phyloP scores from a whole-genome alignment of 1,140 invertebrate species.

The Papilio aristodemus region DNA sequence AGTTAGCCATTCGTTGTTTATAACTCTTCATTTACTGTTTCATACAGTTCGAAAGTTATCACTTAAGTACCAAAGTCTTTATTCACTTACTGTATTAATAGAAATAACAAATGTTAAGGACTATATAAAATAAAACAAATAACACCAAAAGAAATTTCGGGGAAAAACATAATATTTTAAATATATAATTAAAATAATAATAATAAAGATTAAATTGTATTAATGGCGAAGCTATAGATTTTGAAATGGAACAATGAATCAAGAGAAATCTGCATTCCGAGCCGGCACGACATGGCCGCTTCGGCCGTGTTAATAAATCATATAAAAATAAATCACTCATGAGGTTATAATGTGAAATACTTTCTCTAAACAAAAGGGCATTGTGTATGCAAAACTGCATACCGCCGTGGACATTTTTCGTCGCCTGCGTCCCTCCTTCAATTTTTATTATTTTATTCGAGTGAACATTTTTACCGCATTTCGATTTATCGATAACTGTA shows the following conservation, averaged over 20 bases:
- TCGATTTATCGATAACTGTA: conserved; percentile 72
- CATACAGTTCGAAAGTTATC: conserved; percentile 27
- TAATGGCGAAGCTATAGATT: conserved; percentile 26
- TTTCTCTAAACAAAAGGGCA: conserved; percentile 78
- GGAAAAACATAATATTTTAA: not conserved
- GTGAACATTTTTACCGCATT: conserved; percentile 51
- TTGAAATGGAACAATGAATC: conserved; percentile 40
- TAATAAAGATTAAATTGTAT: conserved; percentile 33
- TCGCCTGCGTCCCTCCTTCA: conserved; percentile 60
- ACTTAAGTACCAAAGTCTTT: conserved; percentile 25
- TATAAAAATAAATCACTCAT: conserved; percentile 76
- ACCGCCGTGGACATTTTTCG: conserved; percentile 73
- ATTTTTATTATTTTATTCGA: conserved; percentile 63
- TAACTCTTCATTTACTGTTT: conserved; percentile 34
- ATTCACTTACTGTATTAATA: not conserved
- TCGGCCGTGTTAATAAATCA: conserved; percentile 68
- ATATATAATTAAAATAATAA: not conserved
- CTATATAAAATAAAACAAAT: too few species aligned
- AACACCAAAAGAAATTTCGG: not conserved
- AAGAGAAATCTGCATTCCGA: conserved; percentile 41
- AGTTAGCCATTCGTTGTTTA: conserved; percentile 47
- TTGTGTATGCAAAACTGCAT: conserved; percentile 78
- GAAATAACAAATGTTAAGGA: not conserved
- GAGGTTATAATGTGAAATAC: conserved; percentile 76
- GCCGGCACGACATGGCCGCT: conserved; percentile 50